Base-by-base conservation (phyloP, 1,140 invertebrate species). In the Heterodera schachtii region DNA sequence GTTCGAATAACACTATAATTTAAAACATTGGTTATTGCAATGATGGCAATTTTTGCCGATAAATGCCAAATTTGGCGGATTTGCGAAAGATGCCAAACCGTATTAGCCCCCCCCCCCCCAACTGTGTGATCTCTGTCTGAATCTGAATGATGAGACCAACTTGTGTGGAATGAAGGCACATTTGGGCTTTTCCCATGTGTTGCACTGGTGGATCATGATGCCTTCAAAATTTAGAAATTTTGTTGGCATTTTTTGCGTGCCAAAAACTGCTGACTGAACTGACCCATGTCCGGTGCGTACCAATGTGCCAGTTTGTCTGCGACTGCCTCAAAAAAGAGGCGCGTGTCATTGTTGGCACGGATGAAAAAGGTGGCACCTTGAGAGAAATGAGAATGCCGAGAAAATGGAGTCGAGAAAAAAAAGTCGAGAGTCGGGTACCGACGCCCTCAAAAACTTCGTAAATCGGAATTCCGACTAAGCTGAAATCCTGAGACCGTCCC, bases 191-290 rank as follows among this genome's bases (percentile, higher is more conserved):
- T 46, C 75, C 88, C 88, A 89, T n/a, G 88, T 89, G 76, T 89
- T 86, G 76, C 88, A 89, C 81, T 89, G 88, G 75, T 89, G 88
- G 52, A 89, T 89, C 88, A 89, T 89, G 16, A 89, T 85, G 41
- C 88, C 69, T 43, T 31, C 1, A 31, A 31, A 31, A 31, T 31
- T 31, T n/a, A n/a, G 1, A 41, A 71, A 71, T 16, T 41, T 71
- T 71, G 31, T 71, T 71, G 21, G 41, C 31, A 71, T 13, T 16
- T 71, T 71, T 13, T 9, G 13, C 21, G 19, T 64, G 11, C 16
- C 57, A 1, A 41, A 21, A 3, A 41, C 31, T 31, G 19, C 69
- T 71, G 11, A 19, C 57, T 16, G 1, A 71, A 71, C 69, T 46
- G 8, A 71, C 69, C 88, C 88, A 89, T 89, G 79, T 89, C 88